phyloP scores from a whole-genome alignment of 2,888 invertebrate genomes.

The Aquatica leii region DNA sequence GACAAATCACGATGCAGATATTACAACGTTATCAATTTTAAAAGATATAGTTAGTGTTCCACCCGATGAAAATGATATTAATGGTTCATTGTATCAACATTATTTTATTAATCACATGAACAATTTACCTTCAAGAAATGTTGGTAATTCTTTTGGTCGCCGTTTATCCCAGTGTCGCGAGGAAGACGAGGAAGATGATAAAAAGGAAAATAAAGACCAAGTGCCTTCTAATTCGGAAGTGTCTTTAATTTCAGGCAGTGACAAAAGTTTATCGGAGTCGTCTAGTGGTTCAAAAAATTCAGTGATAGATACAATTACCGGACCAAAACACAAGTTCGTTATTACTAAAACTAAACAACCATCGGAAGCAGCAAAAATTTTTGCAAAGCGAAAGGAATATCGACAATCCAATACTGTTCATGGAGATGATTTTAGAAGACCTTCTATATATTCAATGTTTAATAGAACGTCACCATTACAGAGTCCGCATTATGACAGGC shows the following conservation, averaged over 20 bases:
- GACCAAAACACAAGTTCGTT: constrained; percentile 65
- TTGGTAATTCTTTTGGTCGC: constrained; percentile 64
- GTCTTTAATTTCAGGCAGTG: constrained; percentile 58
- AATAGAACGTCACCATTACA: constrained; percentile 61
- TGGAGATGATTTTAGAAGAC: constrained; percentile 66
- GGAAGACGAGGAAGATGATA: constrained; percentile 80
- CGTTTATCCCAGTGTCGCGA: constrained; percentile 84
- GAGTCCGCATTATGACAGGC: constrained; percentile 77
- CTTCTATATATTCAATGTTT: constrained; percentile 71
- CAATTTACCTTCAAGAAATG: constrained; percentile 71
- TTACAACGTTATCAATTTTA: constrained; percentile 71
- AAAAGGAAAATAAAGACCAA: constrained; percentile 46
- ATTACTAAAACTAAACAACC: constrained; percentile 62
- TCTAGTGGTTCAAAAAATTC: constrained; percentile 59
- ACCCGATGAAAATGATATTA: constrained; percentile 61
- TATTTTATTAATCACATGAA: constrained; percentile 79
- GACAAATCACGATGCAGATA: constrained; percentile 75
- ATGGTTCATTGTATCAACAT: constrained; percentile 73
- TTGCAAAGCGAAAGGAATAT: constrained; percentile 62
- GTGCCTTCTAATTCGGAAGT: constrained; percentile 52
- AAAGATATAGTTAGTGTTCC: constrained; percentile 72
- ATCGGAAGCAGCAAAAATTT: constrained; percentile 61
- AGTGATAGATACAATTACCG: constrained; percentile 59
- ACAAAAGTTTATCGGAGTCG: constrained; percentile 58
- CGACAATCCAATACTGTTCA: constrained; percentile 73